Evolutionary conservation across 2,888 invertebrate species (phyloP).

Genomic region (Agrochola lychnidis): DNA sequence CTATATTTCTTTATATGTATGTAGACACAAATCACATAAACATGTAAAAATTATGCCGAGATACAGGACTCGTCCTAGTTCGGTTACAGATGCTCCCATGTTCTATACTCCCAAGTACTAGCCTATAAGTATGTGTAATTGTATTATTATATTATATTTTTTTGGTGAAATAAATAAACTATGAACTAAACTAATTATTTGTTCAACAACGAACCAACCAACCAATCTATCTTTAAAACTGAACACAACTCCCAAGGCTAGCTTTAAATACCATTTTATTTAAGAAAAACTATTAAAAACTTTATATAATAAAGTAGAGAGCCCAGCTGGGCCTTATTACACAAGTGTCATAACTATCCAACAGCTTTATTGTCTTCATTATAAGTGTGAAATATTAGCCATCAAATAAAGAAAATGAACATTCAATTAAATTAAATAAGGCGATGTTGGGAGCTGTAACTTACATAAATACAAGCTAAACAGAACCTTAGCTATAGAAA

Average conservation of each 20-base stretch:
- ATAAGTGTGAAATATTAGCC: conserved; percentile 67
- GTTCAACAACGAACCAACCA: neutral
- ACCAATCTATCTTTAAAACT: neutral
- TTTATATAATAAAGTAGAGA: conserved; percentile 25
- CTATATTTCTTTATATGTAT: too few relatives aligned
- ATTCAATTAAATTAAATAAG: conserved; percentile 68
- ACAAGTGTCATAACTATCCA: conserved; percentile 58
- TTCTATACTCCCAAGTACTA: too few relatives aligned
- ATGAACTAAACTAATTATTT: too few relatives aligned
- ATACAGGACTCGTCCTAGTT: too few relatives aligned
- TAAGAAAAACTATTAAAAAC: conserved; percentile 50
- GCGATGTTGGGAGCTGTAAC: conserved; percentile 39
- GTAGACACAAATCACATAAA: too few relatives aligned
- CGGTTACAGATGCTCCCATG: too few relatives aligned
- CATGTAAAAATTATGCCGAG: too few relatives aligned
- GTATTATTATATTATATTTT: too few relatives aligned
- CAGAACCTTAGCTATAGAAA: neutral
- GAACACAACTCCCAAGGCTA: neutral
- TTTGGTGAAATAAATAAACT: too few relatives aligned
- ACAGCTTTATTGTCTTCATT: conserved; percentile 57
- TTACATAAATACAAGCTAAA: conserved; percentile 37
- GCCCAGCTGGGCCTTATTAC: conserved; percentile 53
- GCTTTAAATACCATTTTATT: conserved; percentile 18
- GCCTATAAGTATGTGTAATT: too few relatives aligned
- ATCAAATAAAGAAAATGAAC: conserved; percentile 70